Evolutionary conservation across 2,113 vertebrate genomes (phyloP), one percentile per base, ranked within the genome.

Genomic region (Morone chrysops): DNA sequence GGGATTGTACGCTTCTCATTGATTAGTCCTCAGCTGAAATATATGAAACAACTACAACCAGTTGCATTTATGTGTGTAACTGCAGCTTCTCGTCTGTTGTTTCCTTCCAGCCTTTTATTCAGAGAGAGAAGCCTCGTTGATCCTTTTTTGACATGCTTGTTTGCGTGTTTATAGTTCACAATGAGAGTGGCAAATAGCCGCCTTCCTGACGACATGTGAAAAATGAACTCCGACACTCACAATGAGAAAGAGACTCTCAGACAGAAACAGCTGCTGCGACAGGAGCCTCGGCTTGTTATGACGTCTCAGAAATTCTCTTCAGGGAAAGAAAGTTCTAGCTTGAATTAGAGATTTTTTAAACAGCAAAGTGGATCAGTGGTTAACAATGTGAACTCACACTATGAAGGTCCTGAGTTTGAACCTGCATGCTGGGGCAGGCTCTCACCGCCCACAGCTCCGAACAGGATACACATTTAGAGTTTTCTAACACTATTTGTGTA

Each of bases 201-300:
- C 77, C 57, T 69, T 54, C 14, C 75, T 61, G 70, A 84, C 87
- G 79, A 69, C 73, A 50, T 25, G 61, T 77, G 72, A 87, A 54
- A 79, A 73, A 84, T 63, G n/a, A 84, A 77, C 75, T 71, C 48
- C 71, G 67, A 82, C 84, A 71, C 69, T 67, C 77, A 57, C 59
- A 36, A 75, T 67, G 60, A 81, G 78, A 25, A 36, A 66, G 45
- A 60, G 84, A 56, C 72, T 71, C 65, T 2, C 43, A n/a, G 68
- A 60, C 13, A 63, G 73, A 65, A 70, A 59, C 40, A 5, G 45
- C 72, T 65, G 75, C 72, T 54, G 4, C 7, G 56, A 59, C 65
- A 72, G 20, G 5, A 66, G 79, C 67, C 31, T 60, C 3, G 63
- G 56, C 66, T 74, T 75, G 59, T 70, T 61, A 63, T 5, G 47